These are phyloP conservation scores for Trididemnum clinides DNA, from an alignment of 23 tunicate species.

Conservation along the genomic window DNA sequence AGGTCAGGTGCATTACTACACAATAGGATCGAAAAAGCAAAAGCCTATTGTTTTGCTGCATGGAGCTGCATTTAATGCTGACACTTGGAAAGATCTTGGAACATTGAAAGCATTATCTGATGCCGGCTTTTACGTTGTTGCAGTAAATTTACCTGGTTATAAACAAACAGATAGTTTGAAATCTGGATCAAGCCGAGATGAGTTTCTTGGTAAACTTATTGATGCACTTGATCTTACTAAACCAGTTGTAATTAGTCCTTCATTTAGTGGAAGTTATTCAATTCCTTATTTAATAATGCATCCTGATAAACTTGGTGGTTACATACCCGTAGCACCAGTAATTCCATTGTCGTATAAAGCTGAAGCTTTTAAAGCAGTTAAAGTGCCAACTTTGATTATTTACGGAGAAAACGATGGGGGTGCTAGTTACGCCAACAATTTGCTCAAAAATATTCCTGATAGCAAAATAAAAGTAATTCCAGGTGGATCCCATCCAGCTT, in stretches of 20 bases:
- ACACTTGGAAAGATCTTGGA: constrained; percentile 58
- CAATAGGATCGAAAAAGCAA: neutral
- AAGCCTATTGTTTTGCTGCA: constrained; percentile 65
- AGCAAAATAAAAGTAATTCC: constrained; percentile 28
- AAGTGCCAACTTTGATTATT: constrained; percentile 52
- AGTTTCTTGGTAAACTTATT: constrained; percentile 32
- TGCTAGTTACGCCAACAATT: neutral
- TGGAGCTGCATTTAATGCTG: constrained; percentile 69
- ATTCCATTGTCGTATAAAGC: neutral
- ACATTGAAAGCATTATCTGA: constrained; percentile 37
- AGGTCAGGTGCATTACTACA: neutral
- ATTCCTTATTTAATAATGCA: constrained; percentile 49
- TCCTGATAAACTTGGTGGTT: constrained; percentile 18
- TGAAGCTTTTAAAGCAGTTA: neutral
- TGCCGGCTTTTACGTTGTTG: constrained; percentile 52
- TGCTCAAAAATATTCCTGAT: constrained; percentile 22
- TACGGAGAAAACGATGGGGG: constrained; percentile 58
- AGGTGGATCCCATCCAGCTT: constrained; percentile 63
- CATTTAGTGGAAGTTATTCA: constrained; percentile 71
- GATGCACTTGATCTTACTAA: neutral
- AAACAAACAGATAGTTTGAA: constrained; percentile 48
- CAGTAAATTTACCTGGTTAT: constrained; percentile 85
- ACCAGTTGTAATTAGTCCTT: constrained; percentile 67
- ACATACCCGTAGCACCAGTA: constrained; percentile 64
- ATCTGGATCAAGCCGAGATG: neutral